Evolutionary conservation across 2,113 vertebrate genomes (phyloP), one percentile per base, ranked within the genome.

Genomic region (Elephantulus edwardii): DNA sequence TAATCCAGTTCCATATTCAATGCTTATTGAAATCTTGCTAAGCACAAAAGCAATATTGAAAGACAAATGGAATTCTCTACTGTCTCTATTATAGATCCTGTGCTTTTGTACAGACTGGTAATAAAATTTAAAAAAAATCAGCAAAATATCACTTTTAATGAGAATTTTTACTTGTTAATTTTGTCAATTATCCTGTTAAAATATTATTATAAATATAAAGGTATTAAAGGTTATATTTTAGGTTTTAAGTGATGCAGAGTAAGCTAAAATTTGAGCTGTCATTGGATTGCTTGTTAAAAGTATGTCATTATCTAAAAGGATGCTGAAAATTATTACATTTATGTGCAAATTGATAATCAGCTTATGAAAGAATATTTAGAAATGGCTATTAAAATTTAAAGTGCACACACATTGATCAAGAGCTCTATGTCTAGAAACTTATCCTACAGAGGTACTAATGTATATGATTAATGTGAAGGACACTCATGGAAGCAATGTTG

Each of bases 1-100:
- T 5, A 91, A 68, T 75, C 42, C 12, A 74, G 5, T 72, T 91
- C n/a, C 50, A 94, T 17, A 75, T 92, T 88, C 62, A 91, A 28
- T 19, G 24, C 17, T n/a, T 72, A 1, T 5, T 74, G 48, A 87
- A 85, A 26, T 90, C n/a, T 71, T 94, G 38, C n/a, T 90, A 75
- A 92, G 71, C 30, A 91, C 22, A 62, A 17, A 0, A 68, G 17
- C 8, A 66, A 30, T 24, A 80, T 71, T 85, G 19, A 66, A 60
- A 86, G 11, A 75, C 7, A 19, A 78, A 64, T 75, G 8, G 9
- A 28, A 0, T 3, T 20, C 56, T 72, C 33, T 44, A 44, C 16
- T 81, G 20, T 28, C 22, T 72, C 8, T 93, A 11, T 77, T 58
- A 58, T 4, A 79, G 40, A 76, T 84, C 2, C 1, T 76, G 17